These are phyloP conservation scores for Brachyhypopomus occidentalis DNA, from an alignment of 2,113 vertebrate species.

Conservation along the genomic window DNA sequence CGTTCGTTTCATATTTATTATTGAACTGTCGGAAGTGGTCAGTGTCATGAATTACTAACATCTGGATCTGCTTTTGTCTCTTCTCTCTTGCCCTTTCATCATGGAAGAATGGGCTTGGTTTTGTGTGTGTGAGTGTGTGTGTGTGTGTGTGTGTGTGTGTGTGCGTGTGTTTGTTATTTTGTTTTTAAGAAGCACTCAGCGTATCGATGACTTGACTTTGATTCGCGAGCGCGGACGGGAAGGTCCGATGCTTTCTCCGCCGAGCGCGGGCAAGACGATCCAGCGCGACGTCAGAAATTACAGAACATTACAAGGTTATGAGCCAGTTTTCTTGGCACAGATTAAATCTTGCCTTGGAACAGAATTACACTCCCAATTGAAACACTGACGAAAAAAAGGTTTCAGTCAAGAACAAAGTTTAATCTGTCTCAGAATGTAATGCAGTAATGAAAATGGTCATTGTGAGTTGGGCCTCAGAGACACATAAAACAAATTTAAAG, in stretches of 20 bases:
- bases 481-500: background rate
- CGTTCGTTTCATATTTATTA: conserved; percentile 67
- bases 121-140: background rate
- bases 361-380: background rate
- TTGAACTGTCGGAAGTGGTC: conserved; percentile 66
- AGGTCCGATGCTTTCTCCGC: background rate
- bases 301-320: no score
- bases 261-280: background rate
- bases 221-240: background rate
- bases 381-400: background rate
- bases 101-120: conserved; percentile 24
- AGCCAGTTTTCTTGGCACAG: no score
- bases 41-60: conserved; percentile 66
- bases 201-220: conserved; percentile 16
- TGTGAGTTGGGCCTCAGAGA: conserved; percentile 24
- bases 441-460: conserved; percentile 13
- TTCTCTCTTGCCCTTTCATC: background rate
- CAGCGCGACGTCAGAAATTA: background rate
- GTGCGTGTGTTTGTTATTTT: background rate
- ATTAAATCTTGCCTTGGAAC: no score
- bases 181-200: background rate
- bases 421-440: conserved; percentile 6
- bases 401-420: conserved; percentile 19
- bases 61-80: conserved; percentile 46
- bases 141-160: background rate